These are phyloP conservation scores for Halocynthia roretzi DNA, from an alignment of 23 tunicate genomes.

Conservation along the genomic window DNA sequence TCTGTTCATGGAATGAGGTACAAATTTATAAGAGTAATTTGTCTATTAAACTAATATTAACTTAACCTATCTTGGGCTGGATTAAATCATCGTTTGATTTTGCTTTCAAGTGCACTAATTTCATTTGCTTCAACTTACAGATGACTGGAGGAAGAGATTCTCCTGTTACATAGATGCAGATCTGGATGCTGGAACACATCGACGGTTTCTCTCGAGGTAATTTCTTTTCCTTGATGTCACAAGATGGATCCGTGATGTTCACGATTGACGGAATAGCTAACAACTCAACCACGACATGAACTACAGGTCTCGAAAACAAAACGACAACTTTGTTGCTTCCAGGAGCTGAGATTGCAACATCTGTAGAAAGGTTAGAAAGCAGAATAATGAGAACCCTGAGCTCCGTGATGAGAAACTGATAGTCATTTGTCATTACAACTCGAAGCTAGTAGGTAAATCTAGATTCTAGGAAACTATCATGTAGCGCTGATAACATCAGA, in stretches of 20 bases:
- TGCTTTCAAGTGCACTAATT: not conserved
- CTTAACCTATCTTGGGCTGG: slow-evolving; percentile 8
- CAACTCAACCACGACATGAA: slow-evolving; percentile 10
- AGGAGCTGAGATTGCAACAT: slow-evolving; percentile 33
- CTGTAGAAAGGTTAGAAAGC: slow-evolving; percentile 8
- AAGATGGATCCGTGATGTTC: slow-evolving; percentile 3
- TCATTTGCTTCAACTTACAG: slow-evolving; percentile 21
- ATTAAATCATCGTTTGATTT: not conserved
- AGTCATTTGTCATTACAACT: too few species aligned
- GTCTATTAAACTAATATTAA: not conserved
- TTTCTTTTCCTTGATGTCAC: not conserved
- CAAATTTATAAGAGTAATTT: slow-evolving; percentile 5
- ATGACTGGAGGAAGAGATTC: not conserved
- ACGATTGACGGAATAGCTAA: slow-evolving; percentile 13
- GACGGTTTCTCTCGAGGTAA: not conserved
- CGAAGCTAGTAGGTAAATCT: too few species aligned
- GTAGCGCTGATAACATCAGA: too few species aligned
- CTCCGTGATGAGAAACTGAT: not conserved
- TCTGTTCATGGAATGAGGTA: slow-evolving; percentile 18
- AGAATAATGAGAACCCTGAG: not conserved
- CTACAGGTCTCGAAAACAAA: slow-evolving; percentile 26
- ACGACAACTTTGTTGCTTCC: slow-evolving; percentile 31
- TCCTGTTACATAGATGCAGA: slow-evolving; percentile 22
- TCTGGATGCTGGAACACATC: slow-evolving; percentile 8
- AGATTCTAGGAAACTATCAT: too few species aligned